A percentile compares a stretch with the other conserved stretches of the same genome.
phyloP scores from a whole-genome alignment of 2,113 vertebrate species.

The Sitta europaea region DNA sequence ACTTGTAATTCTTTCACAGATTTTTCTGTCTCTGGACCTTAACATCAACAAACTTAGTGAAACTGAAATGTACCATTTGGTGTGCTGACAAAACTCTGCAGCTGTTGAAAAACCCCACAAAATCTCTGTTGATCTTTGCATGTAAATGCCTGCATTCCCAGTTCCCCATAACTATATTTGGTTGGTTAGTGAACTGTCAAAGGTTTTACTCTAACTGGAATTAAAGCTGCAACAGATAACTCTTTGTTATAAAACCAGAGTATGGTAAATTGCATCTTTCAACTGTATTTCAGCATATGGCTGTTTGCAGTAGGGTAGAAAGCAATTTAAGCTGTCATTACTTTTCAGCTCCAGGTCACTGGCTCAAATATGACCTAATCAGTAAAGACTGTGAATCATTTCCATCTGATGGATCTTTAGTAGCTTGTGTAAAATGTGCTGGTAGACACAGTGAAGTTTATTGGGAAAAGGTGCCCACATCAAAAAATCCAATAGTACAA shows the following conservation, averaged over 20 bases:
- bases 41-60: constrained; percentile 29
- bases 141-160: not conserved
- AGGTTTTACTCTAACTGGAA: not conserved
- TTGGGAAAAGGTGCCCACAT: constrained; percentile 4
- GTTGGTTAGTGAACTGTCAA: not conserved
- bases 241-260: not conserved
- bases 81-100: not conserved
- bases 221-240: constrained; percentile 14
- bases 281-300: not conserved
- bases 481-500: constrained; percentile 29
- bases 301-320: not conserved
- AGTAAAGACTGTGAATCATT: constrained; percentile 35
- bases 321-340: constrained; percentile 29
- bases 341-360: constrained; percentile 29
- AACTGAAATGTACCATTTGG: constrained; percentile 42
- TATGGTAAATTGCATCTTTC: not conserved
- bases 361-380: constrained; percentile 40
- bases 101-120: constrained; percentile 18
- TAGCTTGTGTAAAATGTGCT: not conserved
- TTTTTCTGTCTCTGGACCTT: constrained; percentile 20
- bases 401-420: constrained; percentile 24
- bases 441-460: constrained; percentile 9
- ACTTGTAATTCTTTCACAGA: constrained; percentile 16
- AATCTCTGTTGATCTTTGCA: constrained; percentile 38
- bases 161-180: not conserved